Percentiles rank a stretch among this genome's conserved stretches.
Conservation (phyloP, 2,888 invertebrate genomes). For the Tenthredo notha region DNA sequence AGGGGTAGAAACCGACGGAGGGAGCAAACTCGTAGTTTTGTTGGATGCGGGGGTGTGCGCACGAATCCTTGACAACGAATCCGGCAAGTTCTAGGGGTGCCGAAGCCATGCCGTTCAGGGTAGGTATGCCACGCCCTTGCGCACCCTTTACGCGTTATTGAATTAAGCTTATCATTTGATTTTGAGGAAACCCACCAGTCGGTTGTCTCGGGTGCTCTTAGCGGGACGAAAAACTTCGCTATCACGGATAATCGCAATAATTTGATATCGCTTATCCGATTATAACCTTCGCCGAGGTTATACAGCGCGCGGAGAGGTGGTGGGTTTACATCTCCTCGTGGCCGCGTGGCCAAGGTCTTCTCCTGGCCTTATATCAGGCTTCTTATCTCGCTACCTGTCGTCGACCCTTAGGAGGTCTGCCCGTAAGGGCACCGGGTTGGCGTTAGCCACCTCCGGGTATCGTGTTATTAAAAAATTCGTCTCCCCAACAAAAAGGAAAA, state of each 20-base stretch:
- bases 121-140: slow-evolving; percentile 61
- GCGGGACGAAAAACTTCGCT: slow-evolving; percentile 76
- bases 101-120: slow-evolving; percentile 30
- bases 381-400: slow-evolving; percentile 47
- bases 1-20: slow-evolving; percentile 7
- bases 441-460: slow-evolving; percentile 43
- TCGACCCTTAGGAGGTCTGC: slow-evolving; percentile 46
- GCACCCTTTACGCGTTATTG: slow-evolving; percentile 74
- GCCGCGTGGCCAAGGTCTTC: slow-evolving; percentile 42
- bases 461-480: neutral
- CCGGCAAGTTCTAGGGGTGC: neutral
- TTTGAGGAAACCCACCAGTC: slow-evolving; percentile 78
- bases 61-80: slow-evolving; percentile 36
- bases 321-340: slow-evolving; percentile 53
- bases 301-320: slow-evolving; percentile 53
- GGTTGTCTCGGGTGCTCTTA: slow-evolving; percentile 77
- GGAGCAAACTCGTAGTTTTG: slow-evolving; percentile 21
- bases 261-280: slow-evolving; percentile 78
- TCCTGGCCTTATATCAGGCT: slow-evolving; percentile 26
- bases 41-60: slow-evolving; percentile 42
- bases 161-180: slow-evolving; percentile 79
- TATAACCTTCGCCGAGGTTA: slow-evolving; percentile 67
- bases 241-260: slow-evolving; percentile 77
- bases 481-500: slow-evolving; percentile 42
- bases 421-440: slow-evolving; percentile 49